phyloP scores from a whole-genome alignment of 2,888 invertebrate genomes.

The Endotricha flammealis region DNA sequence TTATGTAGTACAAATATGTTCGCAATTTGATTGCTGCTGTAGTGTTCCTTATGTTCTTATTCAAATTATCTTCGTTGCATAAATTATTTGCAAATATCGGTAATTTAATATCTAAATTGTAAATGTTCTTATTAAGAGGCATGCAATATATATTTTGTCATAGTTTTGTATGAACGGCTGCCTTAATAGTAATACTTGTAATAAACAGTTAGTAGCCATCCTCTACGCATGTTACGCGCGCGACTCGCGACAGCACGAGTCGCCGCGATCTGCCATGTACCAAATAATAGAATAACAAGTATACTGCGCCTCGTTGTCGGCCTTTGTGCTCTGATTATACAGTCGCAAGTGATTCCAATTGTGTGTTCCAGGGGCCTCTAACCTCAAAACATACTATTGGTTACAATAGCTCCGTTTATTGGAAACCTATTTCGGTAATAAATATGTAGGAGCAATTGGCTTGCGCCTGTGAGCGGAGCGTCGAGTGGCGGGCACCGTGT shows the following conservation, averaged over 20 bases:
- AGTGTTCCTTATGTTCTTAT: conserved; percentile 74
- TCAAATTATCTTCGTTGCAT: conserved; percentile 62
- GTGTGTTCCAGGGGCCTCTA: no score
- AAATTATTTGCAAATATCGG: conserved; percentile 56
- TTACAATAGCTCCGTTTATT: background rate
- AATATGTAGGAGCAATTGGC: background rate
- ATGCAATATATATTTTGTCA: conserved; percentile 46
- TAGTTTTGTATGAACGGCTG: conserved; percentile 58
- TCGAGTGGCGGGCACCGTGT: conserved; percentile 17
- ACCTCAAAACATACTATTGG: background rate
- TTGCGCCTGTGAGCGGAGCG: background rate
- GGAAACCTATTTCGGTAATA: background rate
- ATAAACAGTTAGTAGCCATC: conserved; percentile 48
- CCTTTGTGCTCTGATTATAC: background rate
- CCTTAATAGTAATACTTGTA: conserved; percentile 62
- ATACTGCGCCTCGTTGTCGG: conserved; percentile 16
- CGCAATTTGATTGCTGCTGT: conserved; percentile 78
- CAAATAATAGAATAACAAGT: conserved; percentile 64
- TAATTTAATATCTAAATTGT: conserved; percentile 46
- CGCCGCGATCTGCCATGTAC: conserved; percentile 50
- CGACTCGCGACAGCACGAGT: conserved; percentile 24
- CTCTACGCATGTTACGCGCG: conserved; percentile 43
- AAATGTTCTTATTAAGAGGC: conserved; percentile 50
- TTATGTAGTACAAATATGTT: conserved; percentile 79
- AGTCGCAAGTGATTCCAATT: background rate